Percentiles rank a stretch among this genome's conserved stretches.
phyloP scores from a whole-genome alignment of 2,113 vertebrate species.

The Macaca mulatta region DNA sequence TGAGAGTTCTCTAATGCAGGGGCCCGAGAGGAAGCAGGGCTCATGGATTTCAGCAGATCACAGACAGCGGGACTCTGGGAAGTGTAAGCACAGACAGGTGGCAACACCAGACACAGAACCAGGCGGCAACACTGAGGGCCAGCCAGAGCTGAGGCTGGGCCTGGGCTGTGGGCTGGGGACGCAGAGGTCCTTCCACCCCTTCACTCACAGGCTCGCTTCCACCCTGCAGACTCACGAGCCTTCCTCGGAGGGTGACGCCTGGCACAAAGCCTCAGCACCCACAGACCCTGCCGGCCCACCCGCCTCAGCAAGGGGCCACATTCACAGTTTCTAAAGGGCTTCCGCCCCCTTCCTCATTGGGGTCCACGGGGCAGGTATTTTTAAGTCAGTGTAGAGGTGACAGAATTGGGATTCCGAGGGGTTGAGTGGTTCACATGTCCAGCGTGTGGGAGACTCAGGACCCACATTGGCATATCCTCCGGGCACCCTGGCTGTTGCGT shows the following conservation, averaged over 20 bases:
- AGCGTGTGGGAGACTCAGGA: not conserved
- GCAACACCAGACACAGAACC: not conserved
- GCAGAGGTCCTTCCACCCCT: not conserved
- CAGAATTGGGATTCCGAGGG: not conserved
- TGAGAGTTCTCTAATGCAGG: no score
- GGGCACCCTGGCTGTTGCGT: not conserved
- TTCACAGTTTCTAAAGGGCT: not conserved
- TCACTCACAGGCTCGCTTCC: not conserved
- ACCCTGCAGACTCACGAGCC: not conserved
- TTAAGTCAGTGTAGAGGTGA: not conserved
- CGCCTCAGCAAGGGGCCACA: rapidly evolving
- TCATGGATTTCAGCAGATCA: not conserved
- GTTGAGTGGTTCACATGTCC: not conserved
- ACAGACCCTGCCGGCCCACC: no score
- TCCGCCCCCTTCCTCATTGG: not conserved
- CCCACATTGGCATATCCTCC: not conserved
- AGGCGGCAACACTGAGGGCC: not conserved
- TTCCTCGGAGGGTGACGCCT: not conserved
- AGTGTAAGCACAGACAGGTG: not conserved
- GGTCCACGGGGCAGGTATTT: not conserved
- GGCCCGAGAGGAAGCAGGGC: not conserved
- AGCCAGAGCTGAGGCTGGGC: not conserved
- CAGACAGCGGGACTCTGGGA: no score
- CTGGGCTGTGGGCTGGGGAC: not conserved
- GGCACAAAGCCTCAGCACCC: not conserved